Evolutionary conservation across 1,140 invertebrate genomes (phyloP), one percentile per base, ranked within the genome.

Genomic region (Sitophilus oryzae): DNA sequence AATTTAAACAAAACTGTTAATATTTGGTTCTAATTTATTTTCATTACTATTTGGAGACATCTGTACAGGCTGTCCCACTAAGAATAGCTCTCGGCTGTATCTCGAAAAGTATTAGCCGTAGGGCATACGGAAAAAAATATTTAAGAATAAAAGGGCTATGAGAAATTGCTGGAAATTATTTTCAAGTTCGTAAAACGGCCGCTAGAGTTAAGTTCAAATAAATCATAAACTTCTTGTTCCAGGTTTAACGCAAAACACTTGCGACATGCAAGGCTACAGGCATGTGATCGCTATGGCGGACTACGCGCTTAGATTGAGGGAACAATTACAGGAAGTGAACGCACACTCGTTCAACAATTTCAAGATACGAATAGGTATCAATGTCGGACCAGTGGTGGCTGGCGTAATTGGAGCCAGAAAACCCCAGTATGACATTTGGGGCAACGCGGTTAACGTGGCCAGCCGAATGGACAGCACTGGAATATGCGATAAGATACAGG

Each of bases 331-430:
- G 56, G 85, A 89, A 71, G 90, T 98, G 57, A 98, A 97, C 73
- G 86, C 93, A 72, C 92, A 98, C 74, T 96, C 93, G 2, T 97
- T 96, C 74, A 96, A 98, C 75, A 93, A 91, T 76, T 98, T 98
- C 74, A 85, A 89, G 53, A 88, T 98, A 66, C 77, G 93, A 60
- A 90, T 98, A 59, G 93, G 89, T 43, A 93, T 98, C 67, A 96
- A 93, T 74, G 86, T 96, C 59, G 94, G 94, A 0, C 90, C 92
- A 5, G 90, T 96, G 1, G 93, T 97, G 0, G 92, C 93, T 0
- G 94, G 94, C 0, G 94, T 98, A 0, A 96, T 98, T 60, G 94
- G 94, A 1, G 92, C 91, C 2, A 80, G 91, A 44, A 93, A 92
- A 67, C 89, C 89, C 2, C 90, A 93, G 58, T 93, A 93, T 71